Conservation (phyloP, 2,797 vertebrate species). For the Aratinga solstitialis region DNA sequence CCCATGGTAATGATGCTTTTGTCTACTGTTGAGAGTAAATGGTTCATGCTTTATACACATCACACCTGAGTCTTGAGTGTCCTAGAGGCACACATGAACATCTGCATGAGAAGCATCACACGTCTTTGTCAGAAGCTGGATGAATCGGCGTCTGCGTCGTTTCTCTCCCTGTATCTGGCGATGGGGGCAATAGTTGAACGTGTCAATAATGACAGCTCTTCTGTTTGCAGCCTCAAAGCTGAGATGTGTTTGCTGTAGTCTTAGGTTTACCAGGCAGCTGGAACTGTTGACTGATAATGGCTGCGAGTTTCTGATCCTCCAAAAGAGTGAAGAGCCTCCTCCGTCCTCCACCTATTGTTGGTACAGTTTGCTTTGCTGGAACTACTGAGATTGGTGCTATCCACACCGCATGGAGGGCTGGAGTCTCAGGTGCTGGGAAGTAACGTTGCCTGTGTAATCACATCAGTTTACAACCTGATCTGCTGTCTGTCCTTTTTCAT, state of each 20-base stretch:
- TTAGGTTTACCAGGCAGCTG: background rate
- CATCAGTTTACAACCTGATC: background rate
- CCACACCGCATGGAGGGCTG: background rate
- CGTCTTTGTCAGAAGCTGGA: rapidly evolving
- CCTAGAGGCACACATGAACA: background rate
- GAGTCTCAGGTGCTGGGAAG: constrained; percentile 52
- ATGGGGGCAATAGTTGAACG: background rate
- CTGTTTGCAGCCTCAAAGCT: background rate
- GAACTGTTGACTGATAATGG: constrained; percentile 1
- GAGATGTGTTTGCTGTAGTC: background rate
- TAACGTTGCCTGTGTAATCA: background rate
- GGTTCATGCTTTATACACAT: background rate
- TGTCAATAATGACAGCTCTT: constrained; percentile 9
- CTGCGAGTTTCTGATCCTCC: background rate
- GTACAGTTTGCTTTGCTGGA: background rate
- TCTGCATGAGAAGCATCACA: rapidly evolving
- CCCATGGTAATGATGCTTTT: rapidly evolving
- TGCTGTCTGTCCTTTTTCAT: background rate
- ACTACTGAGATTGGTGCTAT: background rate
- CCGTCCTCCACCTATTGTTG: background rate
- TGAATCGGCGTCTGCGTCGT: rapidly evolving
- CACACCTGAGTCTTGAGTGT: background rate
- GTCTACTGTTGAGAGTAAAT: background rate
- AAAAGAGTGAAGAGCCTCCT: background rate
- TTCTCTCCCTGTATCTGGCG: background rate